These are phyloP conservation scores for Eptesicus fuscus DNA, from an alignment of 2,113 vertebrate species.

Conservation along the genomic window DNA sequence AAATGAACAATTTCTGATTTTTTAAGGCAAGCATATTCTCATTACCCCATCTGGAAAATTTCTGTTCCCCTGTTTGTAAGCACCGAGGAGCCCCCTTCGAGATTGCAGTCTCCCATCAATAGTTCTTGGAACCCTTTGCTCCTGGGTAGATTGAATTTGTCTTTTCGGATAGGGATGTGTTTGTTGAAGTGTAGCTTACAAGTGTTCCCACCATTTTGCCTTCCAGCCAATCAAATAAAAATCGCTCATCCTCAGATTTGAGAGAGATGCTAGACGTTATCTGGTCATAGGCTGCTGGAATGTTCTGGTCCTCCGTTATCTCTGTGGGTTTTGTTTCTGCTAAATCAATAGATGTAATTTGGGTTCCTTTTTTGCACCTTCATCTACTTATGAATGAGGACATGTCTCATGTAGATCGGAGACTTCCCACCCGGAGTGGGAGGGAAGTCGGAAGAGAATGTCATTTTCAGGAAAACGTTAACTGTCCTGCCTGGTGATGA, in stretches of 20 bases:
- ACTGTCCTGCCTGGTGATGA: neutral
- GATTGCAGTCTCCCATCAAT: neutral
- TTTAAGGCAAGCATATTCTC: conserved; percentile 6
- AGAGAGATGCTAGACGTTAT: neutral
- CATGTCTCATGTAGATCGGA: neutral
- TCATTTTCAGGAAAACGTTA: neutral
- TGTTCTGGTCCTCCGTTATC: neutral
- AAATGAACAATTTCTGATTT: conserved; percentile 1
- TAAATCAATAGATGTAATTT: neutral
- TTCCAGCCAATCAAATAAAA: neutral
- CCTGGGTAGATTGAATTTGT: conserved; percentile 1
- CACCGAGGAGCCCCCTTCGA: neutral
- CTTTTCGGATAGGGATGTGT: neutral
- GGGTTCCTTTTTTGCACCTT: neutral
- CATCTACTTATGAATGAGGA: neutral
- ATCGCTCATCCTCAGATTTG: no score
- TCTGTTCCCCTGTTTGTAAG: neutral
- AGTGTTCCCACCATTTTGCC: neutral
- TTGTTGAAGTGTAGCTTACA: neutral
- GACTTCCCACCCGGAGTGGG: neutral
- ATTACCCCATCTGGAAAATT: neutral
- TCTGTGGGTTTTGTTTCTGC: neutral
- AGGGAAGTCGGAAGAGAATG: neutral
- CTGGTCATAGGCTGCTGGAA: neutral
- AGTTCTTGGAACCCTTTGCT: neutral